Evolutionary conservation across 2,888 invertebrate species (phyloP), one percentile per base, ranked within the genome.

Genomic region (Lissonota sp.): DNA sequence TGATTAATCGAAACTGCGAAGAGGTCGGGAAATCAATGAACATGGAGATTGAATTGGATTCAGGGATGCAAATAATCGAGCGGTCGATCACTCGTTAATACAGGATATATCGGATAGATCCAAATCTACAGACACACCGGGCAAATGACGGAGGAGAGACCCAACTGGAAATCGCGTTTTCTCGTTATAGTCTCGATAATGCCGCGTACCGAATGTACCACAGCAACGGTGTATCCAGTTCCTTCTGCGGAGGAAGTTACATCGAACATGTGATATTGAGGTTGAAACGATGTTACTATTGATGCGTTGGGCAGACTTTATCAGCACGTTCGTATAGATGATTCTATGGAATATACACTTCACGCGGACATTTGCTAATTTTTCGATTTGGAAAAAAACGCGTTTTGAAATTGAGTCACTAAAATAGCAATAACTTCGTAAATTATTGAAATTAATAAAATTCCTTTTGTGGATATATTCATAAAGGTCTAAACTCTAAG

Each of bases 201-300:
- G 69, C 76, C 53, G 72, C 55, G 12, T 16, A 51, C 42, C 51
- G 62, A 44, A 64, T 44, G 42, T 55, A 49, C 6, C n/a, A 57
- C 66, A 58, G 70, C 57, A 69, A 42, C 58, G 57, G 75, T 71
- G 75, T 75, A 70, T 70, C 83, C 83, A 83, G 84, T 84, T 83
- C 83, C 82, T 26, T 79, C 76, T 63, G 74, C 82, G 75, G 82
- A 81, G 73, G 73, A 83, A 86, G 81, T 77, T 82, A 26, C 26
- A 81, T 78, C 80, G 69, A 73, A 74, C 69, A 71, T 49, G 66
- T 5, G 62, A 49, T 49, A 40, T 76, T 77, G 69, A 58, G 46
- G 39, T 70, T 62, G 8, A 6, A 60, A 26, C 44, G 37, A 8
- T 57, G 71, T 12, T 53, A 63, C 72, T 53, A n/a, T 72, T 63